These are phyloP conservation scores for Dermolepida albohirtum DNA, from an alignment of 2,888 invertebrate species.

Conservation along the genomic window DNA sequence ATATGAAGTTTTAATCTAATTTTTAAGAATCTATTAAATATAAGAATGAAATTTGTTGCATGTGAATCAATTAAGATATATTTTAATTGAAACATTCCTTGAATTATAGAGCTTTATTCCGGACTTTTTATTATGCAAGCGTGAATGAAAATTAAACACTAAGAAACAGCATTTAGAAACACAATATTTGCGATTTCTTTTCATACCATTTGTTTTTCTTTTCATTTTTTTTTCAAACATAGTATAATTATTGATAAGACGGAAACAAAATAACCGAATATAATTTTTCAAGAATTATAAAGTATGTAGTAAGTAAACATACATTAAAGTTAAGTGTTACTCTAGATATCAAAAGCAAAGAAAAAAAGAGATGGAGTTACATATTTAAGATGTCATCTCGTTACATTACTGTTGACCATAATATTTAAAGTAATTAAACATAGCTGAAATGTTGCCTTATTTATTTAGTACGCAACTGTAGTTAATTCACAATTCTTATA, in stretches of 20 bases:
- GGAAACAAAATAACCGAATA: conserved; percentile 16
- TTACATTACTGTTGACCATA: conserved; percentile 32
- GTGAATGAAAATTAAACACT: too few relatives aligned
- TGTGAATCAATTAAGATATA: too few relatives aligned
- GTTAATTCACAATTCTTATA: conserved; percentile 39
- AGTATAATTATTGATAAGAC: background rate
- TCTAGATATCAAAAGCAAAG: conserved; percentile 22
- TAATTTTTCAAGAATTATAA: conserved; percentile 3
- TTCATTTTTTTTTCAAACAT: background rate
- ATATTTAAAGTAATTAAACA: conserved; percentile 43
- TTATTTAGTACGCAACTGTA: conserved; percentile 41
- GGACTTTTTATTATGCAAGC: too few relatives aligned
- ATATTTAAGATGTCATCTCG: conserved; percentile 24
- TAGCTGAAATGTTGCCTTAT: conserved; percentile 45
- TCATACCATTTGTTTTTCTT: background rate
- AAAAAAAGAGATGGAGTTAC: conserved; percentile 9
- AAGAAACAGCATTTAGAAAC: too few relatives aligned
- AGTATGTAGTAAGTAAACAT: conserved; percentile 9
- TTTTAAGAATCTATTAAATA: too few relatives aligned
- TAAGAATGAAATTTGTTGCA: too few relatives aligned
- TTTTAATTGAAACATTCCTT: too few relatives aligned
- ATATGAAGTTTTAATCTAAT: too few relatives aligned
- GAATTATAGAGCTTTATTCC: too few relatives aligned
- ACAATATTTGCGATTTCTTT: too few relatives aligned
- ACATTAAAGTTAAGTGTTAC: conserved; percentile 31